Conservation (phyloP, 2,113 vertebrate genomes). For the Lophotis ruficrista region DNA sequence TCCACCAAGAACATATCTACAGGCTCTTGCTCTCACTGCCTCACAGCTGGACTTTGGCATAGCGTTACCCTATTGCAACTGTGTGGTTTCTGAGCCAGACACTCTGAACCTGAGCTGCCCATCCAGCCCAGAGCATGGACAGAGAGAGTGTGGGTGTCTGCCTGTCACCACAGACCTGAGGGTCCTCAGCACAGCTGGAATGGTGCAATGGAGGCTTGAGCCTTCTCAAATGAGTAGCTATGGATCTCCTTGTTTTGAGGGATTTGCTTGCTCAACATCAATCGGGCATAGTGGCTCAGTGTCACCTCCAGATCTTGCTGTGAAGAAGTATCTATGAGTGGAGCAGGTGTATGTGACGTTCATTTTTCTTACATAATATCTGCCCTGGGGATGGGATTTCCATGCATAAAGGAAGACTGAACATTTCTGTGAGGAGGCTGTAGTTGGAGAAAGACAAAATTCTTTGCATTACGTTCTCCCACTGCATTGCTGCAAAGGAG, state of each 20-base stretch:
- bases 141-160: not conserved
- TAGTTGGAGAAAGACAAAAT: not conserved
- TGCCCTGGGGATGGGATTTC: not conserved
- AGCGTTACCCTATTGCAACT: not conserved
- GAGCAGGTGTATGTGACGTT: not conserved
- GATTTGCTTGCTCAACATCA: not conserved
- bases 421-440: not conserved
- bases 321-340: not conserved
- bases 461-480: not conserved
- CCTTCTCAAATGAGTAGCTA: not conserved
- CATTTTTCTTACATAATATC: not conserved
- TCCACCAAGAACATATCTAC: not conserved
- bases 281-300: not conserved
- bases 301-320: not conserved
- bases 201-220: not conserved
- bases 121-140: not conserved
- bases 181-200: not conserved
- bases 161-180: not conserved
- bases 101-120: not conserved
- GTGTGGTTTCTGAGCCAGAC: fast-evolving
- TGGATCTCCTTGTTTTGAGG: not conserved
- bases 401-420: not conserved
- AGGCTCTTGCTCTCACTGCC: not conserved
- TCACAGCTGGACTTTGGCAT: not conserved
- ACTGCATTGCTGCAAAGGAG: fast-evolving